Conservation (phyloP, 2,888 invertebrate species). For the Carterocephalus palaemon region DNA sequence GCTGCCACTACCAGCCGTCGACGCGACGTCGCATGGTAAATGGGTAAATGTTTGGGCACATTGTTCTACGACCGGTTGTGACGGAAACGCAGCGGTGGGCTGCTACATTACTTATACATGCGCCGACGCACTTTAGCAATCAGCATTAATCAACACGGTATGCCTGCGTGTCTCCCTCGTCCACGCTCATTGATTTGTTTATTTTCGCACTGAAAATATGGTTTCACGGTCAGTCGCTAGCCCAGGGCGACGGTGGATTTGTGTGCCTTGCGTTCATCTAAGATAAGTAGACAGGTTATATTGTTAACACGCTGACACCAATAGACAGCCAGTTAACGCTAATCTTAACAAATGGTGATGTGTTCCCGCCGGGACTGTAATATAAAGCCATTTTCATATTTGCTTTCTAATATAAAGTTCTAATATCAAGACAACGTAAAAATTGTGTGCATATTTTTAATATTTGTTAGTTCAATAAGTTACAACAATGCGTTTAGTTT, state of each 20-base stretch:
- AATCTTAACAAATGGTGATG: slow-evolving; percentile 35
- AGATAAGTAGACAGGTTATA: slow-evolving; percentile 50
- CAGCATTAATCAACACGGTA: slow-evolving; percentile 75
- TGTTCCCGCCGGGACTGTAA: slow-evolving; percentile 25
- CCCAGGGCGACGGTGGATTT: slow-evolving; percentile 41
- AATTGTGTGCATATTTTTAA: too few species aligned
- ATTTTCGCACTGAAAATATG: slow-evolving; percentile 61
- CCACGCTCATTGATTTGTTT: slow-evolving; percentile 65
- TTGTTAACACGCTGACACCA: slow-evolving; percentile 43
- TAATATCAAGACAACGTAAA: too few species aligned
- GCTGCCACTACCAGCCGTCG: too few species aligned
- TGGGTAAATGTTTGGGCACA: slow-evolving; percentile 68
- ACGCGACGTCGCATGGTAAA: slow-evolving; percentile 53
- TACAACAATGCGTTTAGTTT: too few species aligned
- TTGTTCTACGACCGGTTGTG: slow-evolving; percentile 74
- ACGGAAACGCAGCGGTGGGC: slow-evolving; percentile 69
- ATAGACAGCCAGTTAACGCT: slow-evolving; percentile 43
- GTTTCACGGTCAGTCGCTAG: slow-evolving; percentile 47
- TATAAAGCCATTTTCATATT: not conserved
- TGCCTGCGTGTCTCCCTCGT: slow-evolving; percentile 62
- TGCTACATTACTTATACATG: slow-evolving; percentile 74
- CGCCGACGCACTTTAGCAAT: slow-evolving; percentile 75
- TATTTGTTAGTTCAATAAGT: too few species aligned
- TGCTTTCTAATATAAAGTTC: too few species aligned
- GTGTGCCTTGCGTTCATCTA: slow-evolving; percentile 43